Conservation (phyloP, 2,797 vertebrate species). For the Tachyglossus aculeatus region DNA sequence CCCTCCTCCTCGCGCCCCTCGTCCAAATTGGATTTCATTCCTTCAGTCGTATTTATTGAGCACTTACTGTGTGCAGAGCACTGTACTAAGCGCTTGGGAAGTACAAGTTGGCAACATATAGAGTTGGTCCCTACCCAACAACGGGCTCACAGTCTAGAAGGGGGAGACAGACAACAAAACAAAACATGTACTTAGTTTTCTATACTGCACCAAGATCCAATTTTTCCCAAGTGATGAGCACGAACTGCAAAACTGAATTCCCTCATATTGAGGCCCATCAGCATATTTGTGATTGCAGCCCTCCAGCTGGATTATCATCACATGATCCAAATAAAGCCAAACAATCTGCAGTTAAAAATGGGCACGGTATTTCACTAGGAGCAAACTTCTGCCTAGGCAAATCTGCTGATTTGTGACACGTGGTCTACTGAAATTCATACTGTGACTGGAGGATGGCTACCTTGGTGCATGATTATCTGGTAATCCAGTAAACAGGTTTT, state of each 20-base stretch:
- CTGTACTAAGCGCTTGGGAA: too few relatives aligned
- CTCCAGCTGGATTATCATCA: neutral
- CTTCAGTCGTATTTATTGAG: too few relatives aligned
- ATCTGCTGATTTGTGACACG: neutral
- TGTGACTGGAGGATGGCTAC: neutral
- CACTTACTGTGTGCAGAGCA: too few relatives aligned
- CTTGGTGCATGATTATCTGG: too few relatives aligned
- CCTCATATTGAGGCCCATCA: slow-evolving; percentile 8
- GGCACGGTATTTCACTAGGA: slow-evolving; percentile 4
- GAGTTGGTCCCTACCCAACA: too few relatives aligned
- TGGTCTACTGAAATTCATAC: neutral
- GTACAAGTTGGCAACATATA: too few relatives aligned
- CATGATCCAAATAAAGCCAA: slow-evolving; percentile 10
- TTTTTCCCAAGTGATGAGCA: slow-evolving; percentile 24
- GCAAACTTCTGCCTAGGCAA: neutral
- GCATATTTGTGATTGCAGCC: slow-evolving; percentile 10
- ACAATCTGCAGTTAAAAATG: slow-evolving; percentile 16
- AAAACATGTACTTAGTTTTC: neutral
- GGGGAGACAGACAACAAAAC: too few relatives aligned
- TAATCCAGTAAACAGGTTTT: too few relatives aligned
- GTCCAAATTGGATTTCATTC: slow-evolving; percentile 13
- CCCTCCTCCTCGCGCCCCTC: too few relatives aligned
- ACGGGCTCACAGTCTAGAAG: too few relatives aligned
- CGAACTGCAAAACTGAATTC: slow-evolving; percentile 16
- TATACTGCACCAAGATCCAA: neutral